Base-by-base conservation (phyloP, 1,140 invertebrate genomes). In the Zophobas atratus region DNA sequence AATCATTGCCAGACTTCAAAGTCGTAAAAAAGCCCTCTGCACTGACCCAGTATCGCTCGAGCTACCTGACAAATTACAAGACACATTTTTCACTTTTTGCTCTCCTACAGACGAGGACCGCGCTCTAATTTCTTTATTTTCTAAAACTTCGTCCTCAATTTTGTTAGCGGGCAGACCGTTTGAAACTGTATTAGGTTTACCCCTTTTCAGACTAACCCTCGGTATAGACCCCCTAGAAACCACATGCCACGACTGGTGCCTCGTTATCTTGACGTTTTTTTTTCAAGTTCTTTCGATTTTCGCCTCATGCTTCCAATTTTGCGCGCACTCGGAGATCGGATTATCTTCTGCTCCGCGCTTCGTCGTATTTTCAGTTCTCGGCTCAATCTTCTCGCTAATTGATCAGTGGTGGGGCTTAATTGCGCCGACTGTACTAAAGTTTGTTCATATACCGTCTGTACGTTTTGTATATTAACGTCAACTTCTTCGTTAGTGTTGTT, bases 321-420 rank as follows among this genome's bases (percentile, higher is more conserved):
- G 43, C 94, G 88, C 34, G 93, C 93, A 84, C 93, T 94, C 0
- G 94, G 94, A 1, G 94, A 95, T 81, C 94, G 87, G 79, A 94
- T 94, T 20, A 94, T 90, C 85, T 92, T 92, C 39, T 91, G 88
- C 83, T 94, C 92, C 48, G 88, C 86, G 48, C 90, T 92, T 60
- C 88, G 87, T 60, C 93, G 87, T 71, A 95, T 94, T 84, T 93
- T 93, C 53, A 95, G 85, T 85, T 94, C 93, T 80, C 90, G 90
- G 78, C 92, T 92, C 38, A 95, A 85, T 75, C 90, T 88, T 77
- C 90, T 90, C 1, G 93, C 93, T 60, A 95, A 86, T 78, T 93
- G 90, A 82, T 95, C 93, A 0, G 92, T 91, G 4, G 88, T 89
- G 5, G 89, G 88, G 56, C 89, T 91, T 4, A 92, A 82, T 81